Evolutionary conservation across 2,113 vertebrate species (phyloP).

Genomic region (Procavia capensis): DNA sequence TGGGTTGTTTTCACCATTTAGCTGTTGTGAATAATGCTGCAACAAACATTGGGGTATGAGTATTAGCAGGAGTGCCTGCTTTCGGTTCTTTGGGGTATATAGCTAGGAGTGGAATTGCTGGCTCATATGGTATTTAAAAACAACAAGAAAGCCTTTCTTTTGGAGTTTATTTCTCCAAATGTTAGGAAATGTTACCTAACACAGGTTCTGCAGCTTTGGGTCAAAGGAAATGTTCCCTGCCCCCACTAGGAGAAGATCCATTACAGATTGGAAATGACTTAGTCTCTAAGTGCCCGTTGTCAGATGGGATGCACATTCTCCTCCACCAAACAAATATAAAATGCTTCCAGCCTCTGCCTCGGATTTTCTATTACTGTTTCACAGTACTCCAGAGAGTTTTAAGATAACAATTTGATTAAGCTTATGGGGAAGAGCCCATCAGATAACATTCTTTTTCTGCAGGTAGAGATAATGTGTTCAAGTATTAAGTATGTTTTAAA

Average conservation of each 20-base stretch:
- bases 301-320: constrained; percentile 36
- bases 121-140: neutral
- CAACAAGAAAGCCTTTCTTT: neutral
- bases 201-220: constrained; percentile 41
- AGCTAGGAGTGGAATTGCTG: neutral
- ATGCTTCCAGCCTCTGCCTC: constrained; percentile 71
- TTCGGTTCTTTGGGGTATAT: neutral
- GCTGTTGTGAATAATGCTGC: neutral
- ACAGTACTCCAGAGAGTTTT: constrained; percentile 85
- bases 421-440: constrained; percentile 84
- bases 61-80: neutral
- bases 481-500: constrained; percentile 86
- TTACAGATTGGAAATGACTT: constrained; percentile 83
- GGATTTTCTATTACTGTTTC: constrained; percentile 82
- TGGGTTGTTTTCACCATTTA: neutral
- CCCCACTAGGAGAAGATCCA: constrained; percentile 73
- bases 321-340: constrained; percentile 62
- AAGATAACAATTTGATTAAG: constrained; percentile 84
- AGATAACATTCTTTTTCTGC: constrained; percentile 82
- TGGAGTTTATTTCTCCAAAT: constrained; percentile 10
- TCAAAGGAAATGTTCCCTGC: constrained; percentile 49
- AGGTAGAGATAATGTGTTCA: constrained; percentile 85
- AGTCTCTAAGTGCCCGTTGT: constrained; percentile 72
- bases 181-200: constrained; percentile 39
- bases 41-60: neutral